Conservation (phyloP, 2,888 invertebrate species). For the Rhimphoctona megacephalus region DNA sequence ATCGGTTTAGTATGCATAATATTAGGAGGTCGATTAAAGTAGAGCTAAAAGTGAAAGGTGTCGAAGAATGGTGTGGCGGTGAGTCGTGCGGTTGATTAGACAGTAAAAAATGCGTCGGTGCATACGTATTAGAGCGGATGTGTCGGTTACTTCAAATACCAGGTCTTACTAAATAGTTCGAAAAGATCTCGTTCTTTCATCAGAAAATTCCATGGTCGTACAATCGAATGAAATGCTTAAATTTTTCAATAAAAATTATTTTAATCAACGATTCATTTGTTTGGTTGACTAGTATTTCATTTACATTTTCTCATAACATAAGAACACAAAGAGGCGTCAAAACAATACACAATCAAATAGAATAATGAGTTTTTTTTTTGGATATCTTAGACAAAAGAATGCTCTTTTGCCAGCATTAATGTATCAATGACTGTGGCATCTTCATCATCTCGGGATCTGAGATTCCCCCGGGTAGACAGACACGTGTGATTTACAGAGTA, state of each 20-base stretch:
- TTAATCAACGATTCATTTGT: not conserved
- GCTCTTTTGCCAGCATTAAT: not conserved
- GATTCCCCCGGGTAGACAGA: slow-evolving; percentile 42
- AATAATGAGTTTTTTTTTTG: not conserved
- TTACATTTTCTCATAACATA: not conserved
- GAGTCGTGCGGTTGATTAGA: slow-evolving; percentile 62
- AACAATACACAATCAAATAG: not conserved
- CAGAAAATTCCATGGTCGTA: not conserved
- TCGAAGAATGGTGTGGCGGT: slow-evolving; percentile 52
- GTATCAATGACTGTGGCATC: slow-evolving; percentile 28
- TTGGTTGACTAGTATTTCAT: not conserved
- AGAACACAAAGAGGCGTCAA: not conserved
- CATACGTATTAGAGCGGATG: slow-evolving; percentile 40
- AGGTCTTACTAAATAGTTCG: not conserved
- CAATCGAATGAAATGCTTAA: not conserved
- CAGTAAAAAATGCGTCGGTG: slow-evolving; percentile 49
- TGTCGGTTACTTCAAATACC: slow-evolving; percentile 9
- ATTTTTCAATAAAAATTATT: not conserved
- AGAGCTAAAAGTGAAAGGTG: slow-evolving; percentile 70
- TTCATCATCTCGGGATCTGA: slow-evolving; percentile 9
- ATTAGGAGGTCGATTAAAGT: slow-evolving; percentile 14
- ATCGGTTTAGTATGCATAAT: slow-evolving; percentile 5
- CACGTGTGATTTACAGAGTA: slow-evolving; percentile 63
- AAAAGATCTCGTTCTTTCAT: not conserved
- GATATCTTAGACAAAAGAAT: not conserved